These are phyloP conservation scores for Salvelinus fontinalis DNA, from an alignment of 2,113 vertebrate genomes.

Conservation along the genomic window DNA sequence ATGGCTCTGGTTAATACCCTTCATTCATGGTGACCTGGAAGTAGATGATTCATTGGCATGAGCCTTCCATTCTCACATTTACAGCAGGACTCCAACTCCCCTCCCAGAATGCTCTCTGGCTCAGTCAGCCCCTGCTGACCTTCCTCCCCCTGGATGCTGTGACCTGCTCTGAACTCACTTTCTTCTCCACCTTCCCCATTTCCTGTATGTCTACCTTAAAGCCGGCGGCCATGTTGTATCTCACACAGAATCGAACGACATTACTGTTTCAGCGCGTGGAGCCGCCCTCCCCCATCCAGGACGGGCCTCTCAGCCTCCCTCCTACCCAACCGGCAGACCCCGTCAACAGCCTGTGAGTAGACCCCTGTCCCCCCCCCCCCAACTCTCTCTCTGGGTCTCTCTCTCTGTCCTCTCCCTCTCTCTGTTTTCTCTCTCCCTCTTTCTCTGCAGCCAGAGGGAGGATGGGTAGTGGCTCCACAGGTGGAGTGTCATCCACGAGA, in stretches of 20 bases:
- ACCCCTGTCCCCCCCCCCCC: not conserved
- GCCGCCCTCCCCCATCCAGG: slow-evolving; percentile 86
- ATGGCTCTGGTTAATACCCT: slow-evolving; percentile 1
- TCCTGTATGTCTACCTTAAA: slow-evolving; percentile 80
- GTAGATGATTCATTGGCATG: slow-evolving; percentile 52
- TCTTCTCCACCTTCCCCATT: slow-evolving; percentile 59
- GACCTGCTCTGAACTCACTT: slow-evolving; percentile 20
- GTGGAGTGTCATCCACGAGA: not conserved
- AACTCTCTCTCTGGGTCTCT: not conserved
- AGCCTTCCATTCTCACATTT: slow-evolving; percentile 12
- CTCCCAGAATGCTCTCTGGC: slow-evolving; percentile 46
- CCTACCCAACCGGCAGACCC: slow-evolving; percentile 72
- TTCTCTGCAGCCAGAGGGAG: slow-evolving; percentile 6
- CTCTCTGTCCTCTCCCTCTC: slow-evolving; percentile 19
- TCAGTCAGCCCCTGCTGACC: slow-evolving; percentile 46
- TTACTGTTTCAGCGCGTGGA: slow-evolving; percentile 98
- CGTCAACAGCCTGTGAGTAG: slow-evolving; percentile 82
- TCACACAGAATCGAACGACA: slow-evolving; percentile 91
- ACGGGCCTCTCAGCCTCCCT: slow-evolving; percentile 81
- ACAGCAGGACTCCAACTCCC: slow-evolving; percentile 41
- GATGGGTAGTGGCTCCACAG: not conserved
- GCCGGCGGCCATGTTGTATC: slow-evolving; percentile 79
- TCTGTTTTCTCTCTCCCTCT: slow-evolving; percentile 4
- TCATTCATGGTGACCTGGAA: slow-evolving; percentile 39
- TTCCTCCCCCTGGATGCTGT: slow-evolving; percentile 54